Percentiles rank a stretch among this genome's conserved stretches.
These are phyloP conservation scores for Melieria picta DNA, from an alignment of 2,888 invertebrate species.

Conservation along the genomic window DNA sequence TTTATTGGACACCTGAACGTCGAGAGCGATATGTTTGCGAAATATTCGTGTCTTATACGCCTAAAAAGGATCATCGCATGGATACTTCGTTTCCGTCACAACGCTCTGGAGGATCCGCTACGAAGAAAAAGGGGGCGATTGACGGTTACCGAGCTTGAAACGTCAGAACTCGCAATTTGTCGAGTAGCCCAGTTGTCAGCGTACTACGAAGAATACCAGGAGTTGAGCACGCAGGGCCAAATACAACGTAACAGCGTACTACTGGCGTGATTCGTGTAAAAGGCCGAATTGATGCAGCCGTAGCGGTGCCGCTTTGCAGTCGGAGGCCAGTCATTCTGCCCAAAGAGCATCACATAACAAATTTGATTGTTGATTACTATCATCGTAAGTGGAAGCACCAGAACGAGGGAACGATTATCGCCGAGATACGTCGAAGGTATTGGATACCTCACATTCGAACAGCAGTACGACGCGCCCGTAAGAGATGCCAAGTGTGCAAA, in stretches of 20 bases:
- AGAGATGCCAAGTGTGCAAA: not conserved
- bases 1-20: not conserved
- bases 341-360: not conserved
- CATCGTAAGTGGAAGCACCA: not conserved
- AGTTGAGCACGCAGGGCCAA: not conserved
- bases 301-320: not conserved
- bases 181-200: not conserved
- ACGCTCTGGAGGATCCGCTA: not conserved
- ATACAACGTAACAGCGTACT: not conserved
- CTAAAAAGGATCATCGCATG: constrained; percentile 15
- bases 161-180: not conserved
- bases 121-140: constrained; percentile 10
- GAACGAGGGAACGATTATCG: constrained; percentile 7
- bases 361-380: not conserved
- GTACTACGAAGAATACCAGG: constrained; percentile 15
- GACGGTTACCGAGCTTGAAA: not conserved
- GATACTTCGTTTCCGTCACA: constrained; percentile 13
- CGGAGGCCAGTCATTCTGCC: constrained; percentile 3
- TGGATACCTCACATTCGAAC: not conserved
- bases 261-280: constrained; percentile 2
- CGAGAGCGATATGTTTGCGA: constrained; percentile 22
- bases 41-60: constrained; percentile 28
- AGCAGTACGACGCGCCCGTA: not conserved
- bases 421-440: constrained; percentile 14
- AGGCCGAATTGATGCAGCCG: constrained; percentile 15